Conservation (phyloP, 1,140 invertebrate species). For the Hycleus cichorii region DNA sequence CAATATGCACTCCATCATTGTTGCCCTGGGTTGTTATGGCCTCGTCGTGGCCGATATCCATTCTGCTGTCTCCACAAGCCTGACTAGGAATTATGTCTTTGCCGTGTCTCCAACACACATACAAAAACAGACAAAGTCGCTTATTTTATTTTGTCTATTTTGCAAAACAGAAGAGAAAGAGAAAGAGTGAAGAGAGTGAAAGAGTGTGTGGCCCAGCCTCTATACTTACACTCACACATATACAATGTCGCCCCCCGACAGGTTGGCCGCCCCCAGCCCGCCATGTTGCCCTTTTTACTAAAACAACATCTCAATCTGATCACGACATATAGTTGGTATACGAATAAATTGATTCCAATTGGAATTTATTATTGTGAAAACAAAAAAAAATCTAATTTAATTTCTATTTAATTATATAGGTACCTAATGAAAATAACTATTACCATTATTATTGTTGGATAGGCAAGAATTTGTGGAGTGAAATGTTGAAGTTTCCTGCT, state of each 20-base stretch:
- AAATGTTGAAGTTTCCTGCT: not conserved
- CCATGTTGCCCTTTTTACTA: conserved; percentile 22
- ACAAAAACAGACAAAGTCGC: conserved; percentile 4
- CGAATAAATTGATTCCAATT: no score
- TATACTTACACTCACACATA: no score
- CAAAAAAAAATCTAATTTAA: no score
- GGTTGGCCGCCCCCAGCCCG: conserved; percentile 14
- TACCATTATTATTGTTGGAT: no score
- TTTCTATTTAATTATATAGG: no score
- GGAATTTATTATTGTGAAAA: no score
- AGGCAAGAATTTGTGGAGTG: no score
- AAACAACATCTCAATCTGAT: no score
- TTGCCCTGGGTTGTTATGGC: conserved; percentile 24
- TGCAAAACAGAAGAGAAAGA: not conserved
- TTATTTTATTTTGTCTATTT: conserved; percentile 23
- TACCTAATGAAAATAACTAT: no score
- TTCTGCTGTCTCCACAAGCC: conserved; percentile 30
- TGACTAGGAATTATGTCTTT: conserved; percentile 30
- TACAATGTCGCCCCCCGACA: no score
- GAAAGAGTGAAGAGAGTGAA: not conserved
- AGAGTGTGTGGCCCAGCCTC: no score
- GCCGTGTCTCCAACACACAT: conserved; percentile 22
- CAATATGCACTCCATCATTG: conserved; percentile 33
- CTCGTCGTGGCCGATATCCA: conserved; percentile 31
- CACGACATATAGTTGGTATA: no score